phyloP scores from a whole-genome alignment of 2,797 vertebrate species.

The Typhlichthys eigenmanni region DNA sequence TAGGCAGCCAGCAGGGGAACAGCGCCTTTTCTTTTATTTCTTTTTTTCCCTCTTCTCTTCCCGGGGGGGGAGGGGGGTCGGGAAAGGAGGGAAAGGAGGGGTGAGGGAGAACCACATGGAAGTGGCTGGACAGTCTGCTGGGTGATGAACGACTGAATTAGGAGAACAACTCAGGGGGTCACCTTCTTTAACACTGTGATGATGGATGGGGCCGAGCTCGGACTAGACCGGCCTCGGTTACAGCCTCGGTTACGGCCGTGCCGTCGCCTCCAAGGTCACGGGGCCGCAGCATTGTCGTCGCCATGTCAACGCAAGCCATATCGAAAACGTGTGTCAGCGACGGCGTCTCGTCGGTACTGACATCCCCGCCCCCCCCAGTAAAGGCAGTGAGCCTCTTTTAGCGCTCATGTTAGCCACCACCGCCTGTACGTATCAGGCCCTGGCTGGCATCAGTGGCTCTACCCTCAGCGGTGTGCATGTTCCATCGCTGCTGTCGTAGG shows the following conservation, averaged over 20 bases:
- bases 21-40: constrained; percentile 67
- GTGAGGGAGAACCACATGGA: constrained; percentile 52
- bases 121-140: constrained; percentile 49
- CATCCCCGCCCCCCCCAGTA: not conserved
- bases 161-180: constrained; percentile 62
- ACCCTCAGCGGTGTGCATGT: constrained; percentile 51
- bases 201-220: constrained; percentile 55
- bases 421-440: constrained; percentile 41
- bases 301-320: no score
- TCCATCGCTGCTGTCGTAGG: constrained; percentile 66
- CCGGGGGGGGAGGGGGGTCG: no score
- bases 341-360: no score
- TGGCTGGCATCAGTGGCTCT: constrained; percentile 46
- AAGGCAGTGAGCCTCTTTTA: constrained; percentile 18
- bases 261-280: not conserved
- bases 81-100: no score
- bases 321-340: no score
- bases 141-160: constrained; percentile 73
- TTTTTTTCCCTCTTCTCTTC: not conserved
- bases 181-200: constrained; percentile 70
- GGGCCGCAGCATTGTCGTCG: no score
- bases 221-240: constrained; percentile 52
- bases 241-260: constrained; percentile 24
- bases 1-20: constrained; percentile 71
- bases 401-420: constrained; percentile 52